A percentile compares a stretch with the other conserved stretches of the same genome.
Conservation (phyloP, 2,113 vertebrate species). For the Odontophorus gujanensis region DNA sequence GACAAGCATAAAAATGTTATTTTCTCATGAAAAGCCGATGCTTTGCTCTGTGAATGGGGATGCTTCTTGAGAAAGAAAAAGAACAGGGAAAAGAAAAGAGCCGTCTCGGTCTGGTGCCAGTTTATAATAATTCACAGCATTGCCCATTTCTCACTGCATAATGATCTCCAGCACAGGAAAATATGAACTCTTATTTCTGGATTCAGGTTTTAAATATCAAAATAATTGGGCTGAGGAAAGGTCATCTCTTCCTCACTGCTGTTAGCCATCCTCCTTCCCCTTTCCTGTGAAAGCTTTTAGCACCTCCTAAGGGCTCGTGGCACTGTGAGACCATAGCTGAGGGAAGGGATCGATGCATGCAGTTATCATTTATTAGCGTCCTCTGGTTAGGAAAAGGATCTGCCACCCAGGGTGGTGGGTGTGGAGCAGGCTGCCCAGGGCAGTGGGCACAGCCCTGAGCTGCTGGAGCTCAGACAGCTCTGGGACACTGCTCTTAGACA, state of each 20-base stretch:
- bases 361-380: not conserved
- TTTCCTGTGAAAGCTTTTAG: constrained; percentile 17
- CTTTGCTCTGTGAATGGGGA: not conserved
- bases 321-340: not conserved
- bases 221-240: constrained; percentile 43
- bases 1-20: constrained; percentile 73
- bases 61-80: constrained; percentile 2
- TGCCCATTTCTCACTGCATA: constrained; percentile 54
- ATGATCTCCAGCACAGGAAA: constrained; percentile 32
- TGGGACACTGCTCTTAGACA: not conserved
- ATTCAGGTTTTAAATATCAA: constrained; percentile 44
- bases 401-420: not conserved
- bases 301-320: not conserved
- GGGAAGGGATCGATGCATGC: not conserved
- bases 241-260: constrained; percentile 2
- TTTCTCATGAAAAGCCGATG: constrained; percentile 57
- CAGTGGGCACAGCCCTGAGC: not conserved
- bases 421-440: no score
- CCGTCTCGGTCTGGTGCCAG: not conserved
- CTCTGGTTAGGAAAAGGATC: not conserved
- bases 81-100: constrained; percentile 17
- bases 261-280: not conserved
- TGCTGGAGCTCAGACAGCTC: not conserved
- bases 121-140: constrained; percentile 50
- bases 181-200: constrained; percentile 19